Conservation (phyloP, 92 coral and sea anemone species). For the Porites rus region DNA sequence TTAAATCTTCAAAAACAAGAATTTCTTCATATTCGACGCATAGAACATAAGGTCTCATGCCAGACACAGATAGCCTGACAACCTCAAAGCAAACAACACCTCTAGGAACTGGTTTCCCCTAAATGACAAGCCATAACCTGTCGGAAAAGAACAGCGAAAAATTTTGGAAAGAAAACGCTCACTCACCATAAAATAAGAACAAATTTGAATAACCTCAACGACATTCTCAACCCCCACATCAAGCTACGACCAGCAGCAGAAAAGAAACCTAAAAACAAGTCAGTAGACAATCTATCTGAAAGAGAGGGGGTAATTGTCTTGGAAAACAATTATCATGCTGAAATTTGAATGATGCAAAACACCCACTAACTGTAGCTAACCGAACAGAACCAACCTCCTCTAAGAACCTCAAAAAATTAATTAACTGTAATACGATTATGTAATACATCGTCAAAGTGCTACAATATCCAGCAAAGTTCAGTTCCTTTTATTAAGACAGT, state of each 20-base stretch:
- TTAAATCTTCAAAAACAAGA: background rate
- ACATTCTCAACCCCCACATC: background rate
- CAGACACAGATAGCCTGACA: background rate
- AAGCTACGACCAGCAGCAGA: background rate
- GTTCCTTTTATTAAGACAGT: no score
- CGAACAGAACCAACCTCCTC: background rate
- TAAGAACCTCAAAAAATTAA: background rate
- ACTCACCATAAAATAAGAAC: background rate
- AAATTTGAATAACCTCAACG: background rate
- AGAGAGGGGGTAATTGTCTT: background rate
- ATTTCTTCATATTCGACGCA: background rate
- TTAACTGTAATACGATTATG: background rate
- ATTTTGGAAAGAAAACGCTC: background rate
- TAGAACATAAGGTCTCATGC: background rate
- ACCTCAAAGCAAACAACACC: background rate
- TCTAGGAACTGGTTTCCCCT: background rate
- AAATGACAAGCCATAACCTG: background rate
- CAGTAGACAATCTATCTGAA: background rate
- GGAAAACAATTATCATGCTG: background rate
- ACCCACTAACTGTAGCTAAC: background rate
- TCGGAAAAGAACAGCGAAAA: background rate
- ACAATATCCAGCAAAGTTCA: no score
- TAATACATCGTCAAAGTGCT: background rate
- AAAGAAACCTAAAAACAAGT: background rate
- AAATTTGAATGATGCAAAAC: background rate